Base-by-base conservation (phyloP, 1,140 invertebrate genomes). In the Leptopilina boulardi region DNA sequence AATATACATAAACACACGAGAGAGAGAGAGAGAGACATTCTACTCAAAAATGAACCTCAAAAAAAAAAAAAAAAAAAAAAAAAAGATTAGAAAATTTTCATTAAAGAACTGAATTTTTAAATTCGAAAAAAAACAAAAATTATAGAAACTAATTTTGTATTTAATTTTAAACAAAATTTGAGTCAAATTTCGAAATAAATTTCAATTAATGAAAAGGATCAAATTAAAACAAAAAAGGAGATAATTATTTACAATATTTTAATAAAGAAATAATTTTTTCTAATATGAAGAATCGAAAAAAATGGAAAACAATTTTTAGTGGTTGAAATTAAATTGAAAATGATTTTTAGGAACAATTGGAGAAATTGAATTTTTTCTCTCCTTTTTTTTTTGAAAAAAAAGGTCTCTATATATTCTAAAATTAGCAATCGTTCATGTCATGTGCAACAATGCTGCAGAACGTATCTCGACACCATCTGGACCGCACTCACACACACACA, bases 391-490 rank as follows among this genome's bases (percentile, higher is more conserved):
- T 21, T 21, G 54, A 19, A n/a, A n/a, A 59, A 66, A 34, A 51
- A n/a, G n/a, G 1, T 30, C 59, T 30, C 10, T 13, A n/a, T n/a
- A n/a, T n/a, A 30, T 66, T 66, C 15, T 66, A 66, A 66, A 66
- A 66, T 66, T 66, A 66, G 59, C 59, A 66, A 66, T 34, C 26
- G 26, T n/a, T 66, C 59, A 30, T 34, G 59, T 66, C 59, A 34
- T 23, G 26, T 66, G 59, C 59, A 66, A 66, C 59, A 66, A 66
- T 66, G 59, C 59, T 66, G 23, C 59, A 34, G 54, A n/a, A n/a
- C n/a, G n/a, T 66, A 66, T 66, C 59, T 66, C 26, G 21, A 66
- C 59, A 66, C 59, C 59, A 66, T 66, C 59, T 66, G 59, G 59
- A 66, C 59, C 59, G 26, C 59, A 66, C 59, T 66, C 59, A 30